Evolutionary conservation across 2,113 vertebrate species (phyloP).

Genomic region (Gallinago media): DNA sequence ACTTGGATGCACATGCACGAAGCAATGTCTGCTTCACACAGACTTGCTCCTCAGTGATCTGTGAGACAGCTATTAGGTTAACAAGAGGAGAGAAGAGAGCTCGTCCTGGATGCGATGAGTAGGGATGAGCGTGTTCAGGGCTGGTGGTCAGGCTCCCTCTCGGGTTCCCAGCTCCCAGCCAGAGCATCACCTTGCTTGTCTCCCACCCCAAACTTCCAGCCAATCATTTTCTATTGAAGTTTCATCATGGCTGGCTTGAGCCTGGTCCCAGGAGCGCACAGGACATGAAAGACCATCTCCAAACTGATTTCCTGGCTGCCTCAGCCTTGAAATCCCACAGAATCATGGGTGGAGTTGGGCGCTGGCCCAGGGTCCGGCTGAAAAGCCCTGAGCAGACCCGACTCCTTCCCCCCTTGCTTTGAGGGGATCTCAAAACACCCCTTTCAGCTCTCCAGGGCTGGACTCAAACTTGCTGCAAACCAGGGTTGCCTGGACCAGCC

Average conservation of each 20-base stretch:
- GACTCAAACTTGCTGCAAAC: not conserved
- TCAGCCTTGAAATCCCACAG: not conserved
- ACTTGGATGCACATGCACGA: not conserved
- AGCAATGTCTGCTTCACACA: not conserved
- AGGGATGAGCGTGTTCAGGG: not conserved
- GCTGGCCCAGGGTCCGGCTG: not conserved
- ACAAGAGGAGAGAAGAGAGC: not conserved
- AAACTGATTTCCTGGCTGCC: not conserved
- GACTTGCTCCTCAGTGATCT: not conserved
- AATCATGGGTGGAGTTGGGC: not conserved
- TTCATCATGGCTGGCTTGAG: not conserved
- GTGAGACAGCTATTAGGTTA: not conserved
- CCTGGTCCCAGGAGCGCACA: not conserved
- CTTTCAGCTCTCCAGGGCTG: not conserved
- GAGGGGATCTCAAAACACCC: not conserved
- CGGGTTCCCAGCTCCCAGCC: not conserved
- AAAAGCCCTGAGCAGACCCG: not conserved
- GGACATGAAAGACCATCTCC: not conserved
- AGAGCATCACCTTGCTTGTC: not conserved
- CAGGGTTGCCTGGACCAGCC: not conserved
- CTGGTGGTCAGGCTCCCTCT: not conserved
- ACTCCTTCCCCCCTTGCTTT: not conserved
- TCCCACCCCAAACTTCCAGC: not conserved
- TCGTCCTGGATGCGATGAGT: not conserved
- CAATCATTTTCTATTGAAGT: not conserved